phyloP scores from a whole-genome alignment of 2,797 vertebrate genomes.

The Brachymystax lenok region DNA sequence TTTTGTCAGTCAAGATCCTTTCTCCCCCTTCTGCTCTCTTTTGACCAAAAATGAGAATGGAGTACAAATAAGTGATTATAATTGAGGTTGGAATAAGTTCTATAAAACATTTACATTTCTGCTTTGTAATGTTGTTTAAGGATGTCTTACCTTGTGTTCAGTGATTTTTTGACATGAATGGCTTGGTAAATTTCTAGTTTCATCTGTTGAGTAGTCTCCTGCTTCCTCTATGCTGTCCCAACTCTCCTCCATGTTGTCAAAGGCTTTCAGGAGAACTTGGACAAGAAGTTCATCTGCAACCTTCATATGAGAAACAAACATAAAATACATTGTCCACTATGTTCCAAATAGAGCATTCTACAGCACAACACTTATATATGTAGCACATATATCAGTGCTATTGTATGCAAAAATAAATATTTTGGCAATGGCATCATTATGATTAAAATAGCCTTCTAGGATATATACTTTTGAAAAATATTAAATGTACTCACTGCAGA shows the following conservation, averaged over 20 bases:
- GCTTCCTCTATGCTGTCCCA: neutral
- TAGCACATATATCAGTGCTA: too few species aligned
- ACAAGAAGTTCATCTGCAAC: neutral
- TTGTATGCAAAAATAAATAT: too few species aligned
- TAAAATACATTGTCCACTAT: too few species aligned
- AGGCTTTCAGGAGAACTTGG: neutral
- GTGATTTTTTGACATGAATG: neutral
- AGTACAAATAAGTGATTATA: neutral
- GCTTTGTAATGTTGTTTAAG: neutral
- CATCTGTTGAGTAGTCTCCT: neutral
- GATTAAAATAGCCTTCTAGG: too few species aligned
- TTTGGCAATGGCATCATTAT: too few species aligned
- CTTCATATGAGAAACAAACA: neutral
- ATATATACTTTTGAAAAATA: too few species aligned
- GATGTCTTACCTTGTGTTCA: constrained; percentile 9
- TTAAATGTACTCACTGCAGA: too few species aligned
- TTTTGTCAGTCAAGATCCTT: neutral
- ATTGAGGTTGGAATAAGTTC: neutral
- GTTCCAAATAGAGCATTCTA: too few species aligned
- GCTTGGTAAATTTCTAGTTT: neutral
- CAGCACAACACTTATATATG: too few species aligned
- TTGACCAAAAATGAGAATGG: neutral
- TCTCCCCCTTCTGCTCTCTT: neutral
- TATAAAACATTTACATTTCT: neutral
- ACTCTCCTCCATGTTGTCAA: neutral